phyloP scores from a whole-genome alignment of 1,140 invertebrate genomes.

The Drosophila pallidifrons region DNA sequence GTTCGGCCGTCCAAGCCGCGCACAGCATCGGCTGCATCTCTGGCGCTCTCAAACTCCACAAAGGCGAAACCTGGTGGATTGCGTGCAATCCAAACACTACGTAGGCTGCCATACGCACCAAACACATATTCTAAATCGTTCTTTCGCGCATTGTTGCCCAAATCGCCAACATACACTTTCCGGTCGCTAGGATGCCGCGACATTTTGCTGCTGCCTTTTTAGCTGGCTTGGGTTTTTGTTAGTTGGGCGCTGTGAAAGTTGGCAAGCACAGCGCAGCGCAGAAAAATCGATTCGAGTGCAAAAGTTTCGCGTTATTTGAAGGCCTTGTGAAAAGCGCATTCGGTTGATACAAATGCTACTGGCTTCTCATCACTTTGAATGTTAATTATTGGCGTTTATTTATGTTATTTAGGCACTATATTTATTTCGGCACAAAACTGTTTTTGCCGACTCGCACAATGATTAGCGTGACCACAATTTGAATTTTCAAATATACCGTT shows the following conservation, averaged over 20 bases:
- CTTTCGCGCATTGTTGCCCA: slow-evolving; percentile 94
- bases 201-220: slow-evolving; percentile 85
- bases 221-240: slow-evolving; percentile 45
- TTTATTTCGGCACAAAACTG: slow-evolving; percentile 53
- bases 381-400: slow-evolving; percentile 14
- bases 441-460: slow-evolving; percentile 44
- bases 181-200: slow-evolving; percentile 93
- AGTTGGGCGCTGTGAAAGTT: slow-evolving; percentile 57
- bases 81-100: slow-evolving; percentile 97
- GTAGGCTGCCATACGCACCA: slow-evolving; percentile 96
- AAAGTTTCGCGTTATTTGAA: slow-evolving; percentile 32
- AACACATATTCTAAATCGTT: slow-evolving; percentile 97
- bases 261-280: slow-evolving; percentile 65
- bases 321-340: slow-evolving; percentile 35
- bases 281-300: slow-evolving; percentile 67
- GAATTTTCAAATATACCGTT: slow-evolving; percentile 2
- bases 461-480: slow-evolving; percentile 2
- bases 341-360: slow-evolving; percentile 30
- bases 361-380: slow-evolving; percentile 35
- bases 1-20: slow-evolving; percentile 90
- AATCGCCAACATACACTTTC: slow-evolving; percentile 98
- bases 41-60: slow-evolving; percentile 96
- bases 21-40: slow-evolving; percentile 97
- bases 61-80: slow-evolving; percentile 98
- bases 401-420: slow-evolving; percentile 54